Evolutionary conservation across 2,888 invertebrate genomes (phyloP).

Genomic region (Coremacera marginata): DNA sequence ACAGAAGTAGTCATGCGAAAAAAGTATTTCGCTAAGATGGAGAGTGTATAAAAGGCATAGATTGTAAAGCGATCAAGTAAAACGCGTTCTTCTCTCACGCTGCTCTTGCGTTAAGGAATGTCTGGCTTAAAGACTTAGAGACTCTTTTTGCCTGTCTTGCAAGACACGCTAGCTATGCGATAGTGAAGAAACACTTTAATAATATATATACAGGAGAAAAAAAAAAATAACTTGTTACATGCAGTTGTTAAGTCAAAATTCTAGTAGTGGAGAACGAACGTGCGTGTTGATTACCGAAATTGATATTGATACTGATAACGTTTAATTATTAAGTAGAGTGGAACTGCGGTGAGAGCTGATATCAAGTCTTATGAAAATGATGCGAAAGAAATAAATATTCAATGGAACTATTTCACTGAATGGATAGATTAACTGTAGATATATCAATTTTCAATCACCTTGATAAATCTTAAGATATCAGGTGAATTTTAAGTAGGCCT

Average conservation of each 20-base stretch:
- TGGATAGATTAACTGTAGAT: too few relatives aligned
- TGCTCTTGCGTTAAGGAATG: slow-evolving; percentile 20
- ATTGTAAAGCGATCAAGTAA: background rate
- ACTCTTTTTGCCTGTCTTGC: background rate
- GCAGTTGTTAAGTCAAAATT: background rate
- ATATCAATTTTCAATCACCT: too few relatives aligned
- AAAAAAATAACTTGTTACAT: background rate
- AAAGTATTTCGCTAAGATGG: background rate
- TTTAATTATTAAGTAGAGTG: too few relatives aligned
- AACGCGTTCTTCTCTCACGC: slow-evolving; percentile 23
- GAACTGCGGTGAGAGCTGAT: too few relatives aligned
- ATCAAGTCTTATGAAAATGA: too few relatives aligned
- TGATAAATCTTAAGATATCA: too few relatives aligned
- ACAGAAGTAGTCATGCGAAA: background rate
- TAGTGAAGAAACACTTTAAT: background rate
- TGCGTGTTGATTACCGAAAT: background rate
- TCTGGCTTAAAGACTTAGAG: background rate
- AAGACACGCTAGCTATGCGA: background rate
- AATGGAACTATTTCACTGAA: too few relatives aligned
- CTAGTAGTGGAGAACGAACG: background rate
- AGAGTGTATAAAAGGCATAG: background rate
- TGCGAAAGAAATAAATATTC: too few relatives aligned
- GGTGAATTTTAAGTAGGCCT: too few relatives aligned
- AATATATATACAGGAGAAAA: background rate
- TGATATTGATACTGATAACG: too few relatives aligned